Evolutionary conservation across 2,888 invertebrate species (phyloP).

Genomic region (Lottia gigantea): DNA sequence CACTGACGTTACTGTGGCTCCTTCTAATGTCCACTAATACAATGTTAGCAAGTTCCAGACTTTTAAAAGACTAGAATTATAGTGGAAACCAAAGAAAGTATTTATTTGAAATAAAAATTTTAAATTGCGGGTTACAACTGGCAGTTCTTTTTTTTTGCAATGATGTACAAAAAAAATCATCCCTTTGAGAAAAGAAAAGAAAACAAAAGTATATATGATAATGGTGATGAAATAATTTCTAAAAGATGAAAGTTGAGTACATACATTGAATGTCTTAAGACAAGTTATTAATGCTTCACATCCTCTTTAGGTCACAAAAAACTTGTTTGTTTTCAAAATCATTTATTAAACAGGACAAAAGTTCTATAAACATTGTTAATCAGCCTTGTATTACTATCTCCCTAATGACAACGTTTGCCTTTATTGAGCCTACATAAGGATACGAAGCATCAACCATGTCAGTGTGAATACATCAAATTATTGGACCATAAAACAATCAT

Average conservation of each 20-base stretch:
- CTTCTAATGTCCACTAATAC: constrained; percentile 16
- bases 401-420: constrained; percentile 4
- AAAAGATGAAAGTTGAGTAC: constrained; percentile 8
- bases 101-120: constrained; percentile 21
- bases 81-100: constrained; percentile 1
- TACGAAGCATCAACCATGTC: constrained; percentile 7
- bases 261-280: constrained; percentile 4
- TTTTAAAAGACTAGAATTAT: constrained; percentile 8
- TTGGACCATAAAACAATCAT: constrained; percentile 11
- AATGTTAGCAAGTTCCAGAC: constrained; percentile 14
- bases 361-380: background rate
- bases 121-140: constrained; percentile 23
- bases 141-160: constrained; percentile 18
- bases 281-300: constrained; percentile 8
- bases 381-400: constrained; percentile 7
- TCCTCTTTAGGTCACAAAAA: background rate
- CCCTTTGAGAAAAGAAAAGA: constrained; percentile 16
- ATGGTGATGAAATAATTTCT: constrained; percentile 7
- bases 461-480: constrained; percentile 10
- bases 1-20: constrained; percentile 26
- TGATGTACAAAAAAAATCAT: constrained; percentile 24
- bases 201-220: constrained; percentile 12
- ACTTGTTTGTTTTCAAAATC: too few species aligned
- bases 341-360: background rate
- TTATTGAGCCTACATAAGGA: constrained; percentile 8